Base-by-base conservation (phyloP, 2,888 invertebrate species). In the Torymus texanus region DNA sequence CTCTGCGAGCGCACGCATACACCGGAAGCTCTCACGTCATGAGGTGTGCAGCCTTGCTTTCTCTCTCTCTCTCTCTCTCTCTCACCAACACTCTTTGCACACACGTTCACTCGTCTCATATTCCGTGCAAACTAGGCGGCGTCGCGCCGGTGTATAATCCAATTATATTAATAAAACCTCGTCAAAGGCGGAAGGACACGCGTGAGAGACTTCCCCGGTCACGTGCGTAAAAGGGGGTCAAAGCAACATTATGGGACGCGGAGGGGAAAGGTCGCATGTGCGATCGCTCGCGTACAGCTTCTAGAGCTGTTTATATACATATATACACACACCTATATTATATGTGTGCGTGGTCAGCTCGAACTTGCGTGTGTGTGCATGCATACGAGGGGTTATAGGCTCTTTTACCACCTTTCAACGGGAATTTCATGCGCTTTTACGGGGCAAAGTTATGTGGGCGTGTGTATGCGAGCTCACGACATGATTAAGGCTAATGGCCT, bases 121-220 rank as follows among this genome's bases (percentile, higher is more conserved):
- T 61, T 24, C 56, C 18, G 21, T 10, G 29, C 50, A 70, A 70
- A 70, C 50, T 18, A 65, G 18, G 29, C 63, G 1, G 16, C 10
- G 16, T 13, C n/a, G 24, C 1, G 4, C 41, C 29, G 41, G 41
- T n/a, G 41, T 13, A 65, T 16, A 58, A 5, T 41, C 10, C 62
- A 63, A 72, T 72, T 56, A 58, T 58, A 65, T 74, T 74, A 66
- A 66, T 58, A 29, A 14, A 12, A 53, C 16, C 29, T 41, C 65
- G 65, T 58, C 55, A 29, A 66, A 51, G 21, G 18, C 58, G 50
- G 58, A 56, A 58, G 55, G 53, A 63, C 63, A 72, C 21, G 50
- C 58, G 58, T 56, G 56, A 66, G 65, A 66, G 58, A 65, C 41
- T 63, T 63, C 51, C 56, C 41, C 18, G 24, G n/a, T n/a, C 63